Evolutionary conservation across 1,140 invertebrate genomes (phyloP).

Genomic region (Nixonia krombeini): DNA sequence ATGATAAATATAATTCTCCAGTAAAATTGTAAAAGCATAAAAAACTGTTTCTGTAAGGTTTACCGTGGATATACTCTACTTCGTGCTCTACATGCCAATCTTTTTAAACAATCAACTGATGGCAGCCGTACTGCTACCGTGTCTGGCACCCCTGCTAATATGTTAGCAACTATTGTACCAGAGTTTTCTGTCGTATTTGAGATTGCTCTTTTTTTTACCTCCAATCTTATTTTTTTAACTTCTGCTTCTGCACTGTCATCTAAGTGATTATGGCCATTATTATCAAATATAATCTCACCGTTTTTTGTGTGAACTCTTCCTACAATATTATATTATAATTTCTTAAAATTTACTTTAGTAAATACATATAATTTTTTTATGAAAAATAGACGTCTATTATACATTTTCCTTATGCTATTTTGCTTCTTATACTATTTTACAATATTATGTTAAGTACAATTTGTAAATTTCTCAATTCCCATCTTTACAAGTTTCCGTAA

Average conservation of each 20-base stretch:
- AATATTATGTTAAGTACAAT: too few species aligned
- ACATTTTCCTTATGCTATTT: too few species aligned
- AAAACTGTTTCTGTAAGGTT: too few species aligned
- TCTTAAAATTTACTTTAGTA: too few species aligned
- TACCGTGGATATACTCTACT: slow-evolving; percentile 17
- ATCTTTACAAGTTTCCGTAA: too few species aligned
- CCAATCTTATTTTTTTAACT: slow-evolving; percentile 13
- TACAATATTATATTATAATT: slow-evolving; percentile 4
- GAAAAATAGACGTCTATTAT: too few species aligned
- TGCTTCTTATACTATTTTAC: too few species aligned
- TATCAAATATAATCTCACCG: slow-evolving; percentile 19
- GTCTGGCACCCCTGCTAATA: slow-evolving; percentile 10
- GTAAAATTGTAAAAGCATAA: too few species aligned
- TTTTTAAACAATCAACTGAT: slow-evolving; percentile 4
- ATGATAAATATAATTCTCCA: too few species aligned
- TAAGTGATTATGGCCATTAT: slow-evolving; percentile 28
- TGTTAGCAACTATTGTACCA: slow-evolving; percentile 6
- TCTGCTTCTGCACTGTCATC: slow-evolving; percentile 22
- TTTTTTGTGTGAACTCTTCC: slow-evolving; percentile 22
- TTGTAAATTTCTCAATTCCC: too few species aligned
- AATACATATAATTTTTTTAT: too few species aligned
- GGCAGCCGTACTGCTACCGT: slow-evolving; percentile 7
- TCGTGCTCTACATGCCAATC: slow-evolving; percentile 12
- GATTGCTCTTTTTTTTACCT: slow-evolving; percentile 19
- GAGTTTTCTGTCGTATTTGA: slow-evolving; percentile 5